Conservation (phyloP, 2,113 vertebrate genomes). For the Egretta garzetta region DNA sequence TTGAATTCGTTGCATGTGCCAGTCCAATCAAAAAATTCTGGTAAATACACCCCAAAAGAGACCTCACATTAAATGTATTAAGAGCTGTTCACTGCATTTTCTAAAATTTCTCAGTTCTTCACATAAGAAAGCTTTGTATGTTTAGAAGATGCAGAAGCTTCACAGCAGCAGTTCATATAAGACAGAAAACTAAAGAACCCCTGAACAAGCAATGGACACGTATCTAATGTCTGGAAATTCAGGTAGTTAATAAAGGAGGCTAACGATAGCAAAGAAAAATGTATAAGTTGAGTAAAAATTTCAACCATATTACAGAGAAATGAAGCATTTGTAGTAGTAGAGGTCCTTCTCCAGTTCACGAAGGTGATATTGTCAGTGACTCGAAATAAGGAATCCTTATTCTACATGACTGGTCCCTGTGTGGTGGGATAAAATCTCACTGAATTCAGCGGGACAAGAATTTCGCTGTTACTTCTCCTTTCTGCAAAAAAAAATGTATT, state of each 20-base stretch:
- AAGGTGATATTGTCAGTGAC: background rate
- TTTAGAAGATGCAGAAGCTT: constrained; percentile 16
- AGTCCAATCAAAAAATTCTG: background rate
- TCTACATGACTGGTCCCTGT: background rate
- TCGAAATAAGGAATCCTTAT: background rate
- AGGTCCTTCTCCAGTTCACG: background rate
- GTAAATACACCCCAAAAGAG: background rate
- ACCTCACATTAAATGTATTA: background rate
- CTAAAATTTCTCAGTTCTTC: background rate
- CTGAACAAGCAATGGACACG: background rate
- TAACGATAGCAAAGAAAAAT: background rate
- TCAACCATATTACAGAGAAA: background rate
- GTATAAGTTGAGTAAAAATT: background rate
- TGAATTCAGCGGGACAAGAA: background rate
- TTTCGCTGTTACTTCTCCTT: background rate
- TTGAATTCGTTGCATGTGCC: background rate
- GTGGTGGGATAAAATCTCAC: background rate
- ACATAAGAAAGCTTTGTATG: background rate
- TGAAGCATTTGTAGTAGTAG: background rate
- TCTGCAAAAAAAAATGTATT: background rate
- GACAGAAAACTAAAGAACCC: background rate
- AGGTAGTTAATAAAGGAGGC: background rate
- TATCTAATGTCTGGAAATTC: background rate
- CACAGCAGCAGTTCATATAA: background rate
- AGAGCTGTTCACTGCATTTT: background rate